A percentile compares a stretch with the other conserved stretches of the same genome.
These are phyloP conservation scores for Thera britannica DNA, from an alignment of 2,888 invertebrate species.

Conservation along the genomic window DNA sequence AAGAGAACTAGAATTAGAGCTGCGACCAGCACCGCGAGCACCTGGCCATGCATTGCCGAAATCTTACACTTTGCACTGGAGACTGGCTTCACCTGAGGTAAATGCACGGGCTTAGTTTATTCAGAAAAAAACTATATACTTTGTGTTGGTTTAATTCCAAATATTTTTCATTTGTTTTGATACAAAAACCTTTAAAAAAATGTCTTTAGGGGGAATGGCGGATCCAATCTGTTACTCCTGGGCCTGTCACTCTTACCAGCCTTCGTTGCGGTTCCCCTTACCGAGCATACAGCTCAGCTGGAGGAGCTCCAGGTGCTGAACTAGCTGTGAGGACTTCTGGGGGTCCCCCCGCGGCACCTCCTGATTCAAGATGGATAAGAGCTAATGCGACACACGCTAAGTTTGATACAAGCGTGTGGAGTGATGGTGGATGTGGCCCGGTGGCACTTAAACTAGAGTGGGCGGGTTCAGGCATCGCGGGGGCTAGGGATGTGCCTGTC, in stretches of 20 bases:
- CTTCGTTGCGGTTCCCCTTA: constrained; percentile 94
- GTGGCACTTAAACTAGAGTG: constrained; percentile 91
- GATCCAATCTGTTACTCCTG: constrained; percentile 77
- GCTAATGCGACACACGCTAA: constrained; percentile 92
- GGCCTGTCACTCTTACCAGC: constrained; percentile 86
- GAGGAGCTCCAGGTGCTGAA: constrained; percentile 90
- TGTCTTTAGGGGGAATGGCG: constrained; percentile 86
- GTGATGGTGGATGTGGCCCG: constrained; percentile 93
- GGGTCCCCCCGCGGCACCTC: constrained; percentile 86
- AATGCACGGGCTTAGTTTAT: background rate
- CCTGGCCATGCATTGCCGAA: constrained; percentile 77
- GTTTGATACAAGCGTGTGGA: constrained; percentile 92
- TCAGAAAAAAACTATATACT: background rate
- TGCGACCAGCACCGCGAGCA: constrained; percentile 65
- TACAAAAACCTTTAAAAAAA: background rate
- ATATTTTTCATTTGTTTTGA: background rate
- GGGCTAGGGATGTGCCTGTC: constrained; percentile 75
- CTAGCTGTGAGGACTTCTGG: constrained; percentile 93
- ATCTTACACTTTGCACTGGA: constrained; percentile 88
- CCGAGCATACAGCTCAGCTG: constrained; percentile 91
- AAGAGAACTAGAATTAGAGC: constrained; percentile 73
- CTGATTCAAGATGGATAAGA: constrained; percentile 90
- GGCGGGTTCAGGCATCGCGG: constrained; percentile 81
- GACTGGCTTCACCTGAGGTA: constrained; percentile 88
- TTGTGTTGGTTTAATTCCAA: background rate